Conservation (phyloP, 2,113 vertebrate species). For the Ciconia maguari region DNA sequence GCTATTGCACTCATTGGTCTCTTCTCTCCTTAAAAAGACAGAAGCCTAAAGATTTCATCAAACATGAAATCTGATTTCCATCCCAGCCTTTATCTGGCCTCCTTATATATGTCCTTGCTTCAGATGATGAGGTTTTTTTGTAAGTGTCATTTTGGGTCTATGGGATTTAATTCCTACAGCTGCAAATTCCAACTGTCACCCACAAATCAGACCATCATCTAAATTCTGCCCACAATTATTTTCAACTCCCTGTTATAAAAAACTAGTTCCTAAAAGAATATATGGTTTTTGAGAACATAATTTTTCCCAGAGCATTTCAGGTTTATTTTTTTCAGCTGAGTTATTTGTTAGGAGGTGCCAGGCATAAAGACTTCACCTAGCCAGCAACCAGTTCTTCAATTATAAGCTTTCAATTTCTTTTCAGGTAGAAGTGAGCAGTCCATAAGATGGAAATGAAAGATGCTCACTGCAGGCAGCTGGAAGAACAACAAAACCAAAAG, state of each 20-base stretch:
- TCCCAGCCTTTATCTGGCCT: not conserved
- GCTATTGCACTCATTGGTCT: not conserved
- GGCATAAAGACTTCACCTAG: not conserved
- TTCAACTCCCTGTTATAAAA: not conserved
- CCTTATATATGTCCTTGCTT: not conserved
- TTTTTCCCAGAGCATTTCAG: not conserved
- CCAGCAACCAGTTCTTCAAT: not conserved
- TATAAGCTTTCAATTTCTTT: not conserved
- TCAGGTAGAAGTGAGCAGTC: not conserved
- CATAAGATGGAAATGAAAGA: not conserved
- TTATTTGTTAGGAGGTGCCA: not conserved
- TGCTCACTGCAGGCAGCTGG: not conserved
- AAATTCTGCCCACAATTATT: not conserved
- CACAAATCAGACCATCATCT: not conserved
- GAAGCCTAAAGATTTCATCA: not conserved
- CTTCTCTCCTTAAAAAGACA: not conserved
- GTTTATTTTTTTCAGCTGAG: not conserved
- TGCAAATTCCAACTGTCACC: not conserved
- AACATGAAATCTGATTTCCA: not conserved
- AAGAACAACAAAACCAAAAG: not conserved
- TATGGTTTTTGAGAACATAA: not conserved
- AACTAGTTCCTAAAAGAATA: not conserved
- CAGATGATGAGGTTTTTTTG: not conserved
- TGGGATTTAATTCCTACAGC: not conserved
- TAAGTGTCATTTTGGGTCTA: not conserved